These are phyloP conservation scores for Philopedon plagiatum DNA, from an alignment of 2,888 invertebrate species.

Conservation along the genomic window DNA sequence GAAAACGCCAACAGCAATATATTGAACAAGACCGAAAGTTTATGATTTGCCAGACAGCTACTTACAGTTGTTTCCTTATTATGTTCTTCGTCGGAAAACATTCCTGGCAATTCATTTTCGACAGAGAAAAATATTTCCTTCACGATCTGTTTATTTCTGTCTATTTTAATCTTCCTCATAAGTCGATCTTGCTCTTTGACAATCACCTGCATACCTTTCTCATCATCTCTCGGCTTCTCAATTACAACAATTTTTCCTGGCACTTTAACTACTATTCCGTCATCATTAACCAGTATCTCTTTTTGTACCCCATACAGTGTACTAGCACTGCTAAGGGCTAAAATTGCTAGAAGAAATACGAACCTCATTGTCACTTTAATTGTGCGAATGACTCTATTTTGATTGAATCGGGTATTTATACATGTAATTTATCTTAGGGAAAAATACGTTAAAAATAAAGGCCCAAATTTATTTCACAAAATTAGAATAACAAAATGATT, in stretches of 20 bases:
- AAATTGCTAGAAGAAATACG: constrained; percentile 6
- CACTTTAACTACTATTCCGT: constrained; percentile 7
- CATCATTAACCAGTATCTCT: constrained; percentile 20
- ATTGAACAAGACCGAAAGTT: no score
- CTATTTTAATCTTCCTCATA: background rate
- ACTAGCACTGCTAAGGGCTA: constrained; percentile 24
- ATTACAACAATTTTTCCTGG: constrained; percentile 1
- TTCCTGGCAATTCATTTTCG: background rate
- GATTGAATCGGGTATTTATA: background rate
- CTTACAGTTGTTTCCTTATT: background rate
- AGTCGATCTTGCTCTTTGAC: background rate
- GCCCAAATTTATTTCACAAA: background rate
- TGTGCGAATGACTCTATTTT: background rate
- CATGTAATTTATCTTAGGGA: background rate
- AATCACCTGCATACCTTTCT: constrained; percentile 5
- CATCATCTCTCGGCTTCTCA: background rate
- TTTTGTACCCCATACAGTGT: background rate
- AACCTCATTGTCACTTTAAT: constrained; percentile 24
- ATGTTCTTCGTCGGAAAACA: background rate
- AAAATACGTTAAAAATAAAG: background rate
- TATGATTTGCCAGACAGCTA: no score
- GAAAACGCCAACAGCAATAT: no score
- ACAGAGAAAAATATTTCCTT: background rate
- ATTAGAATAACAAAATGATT: background rate
- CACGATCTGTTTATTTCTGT: background rate